Evolutionary conservation across 2,113 vertebrate genomes (phyloP).

Genomic region (Trematomus loennbergii): DNA sequence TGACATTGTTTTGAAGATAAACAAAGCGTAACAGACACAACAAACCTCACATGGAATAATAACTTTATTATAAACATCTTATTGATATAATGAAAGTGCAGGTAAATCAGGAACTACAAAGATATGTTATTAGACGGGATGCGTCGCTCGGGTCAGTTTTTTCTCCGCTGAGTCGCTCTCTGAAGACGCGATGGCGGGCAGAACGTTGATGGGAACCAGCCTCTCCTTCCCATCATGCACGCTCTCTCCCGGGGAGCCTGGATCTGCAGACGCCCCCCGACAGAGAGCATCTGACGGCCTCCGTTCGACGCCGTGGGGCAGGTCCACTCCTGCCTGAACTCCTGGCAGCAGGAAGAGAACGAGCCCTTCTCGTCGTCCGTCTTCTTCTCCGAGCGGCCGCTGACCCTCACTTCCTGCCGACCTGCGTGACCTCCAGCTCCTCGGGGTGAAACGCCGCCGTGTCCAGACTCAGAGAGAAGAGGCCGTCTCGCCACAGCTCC

Average conservation of each 20-base stretch:
- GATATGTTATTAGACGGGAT: background rate
- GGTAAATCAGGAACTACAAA: background rate
- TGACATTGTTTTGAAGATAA: too few relatives aligned
- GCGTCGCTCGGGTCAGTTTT: slow-evolving; percentile 26
- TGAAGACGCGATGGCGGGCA: slow-evolving; percentile 41
- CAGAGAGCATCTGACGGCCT: slow-evolving; percentile 81
- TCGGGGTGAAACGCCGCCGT: slow-evolving; percentile 77
- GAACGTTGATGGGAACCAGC: slow-evolving; percentile 79
- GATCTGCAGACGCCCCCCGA: slow-evolving; percentile 81
- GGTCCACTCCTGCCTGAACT: slow-evolving; percentile 85
- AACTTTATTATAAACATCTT: slow-evolving; percentile 4
- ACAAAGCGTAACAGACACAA: too few relatives aligned
- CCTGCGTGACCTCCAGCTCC: slow-evolving; percentile 84
- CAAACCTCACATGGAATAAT: background rate
- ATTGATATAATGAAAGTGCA: slow-evolving; percentile 24
- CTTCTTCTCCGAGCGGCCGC: slow-evolving; percentile 81
- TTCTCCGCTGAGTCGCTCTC: slow-evolving; percentile 34
- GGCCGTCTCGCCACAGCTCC: slow-evolving; percentile 50
- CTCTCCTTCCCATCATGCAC: slow-evolving; percentile 70
- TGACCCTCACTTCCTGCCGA: slow-evolving; percentile 83
- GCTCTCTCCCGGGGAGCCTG: slow-evolving; percentile 70
- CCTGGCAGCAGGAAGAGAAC: slow-evolving; percentile 78
- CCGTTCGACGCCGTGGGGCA: slow-evolving; percentile 78
- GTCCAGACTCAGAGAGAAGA: slow-evolving; percentile 82
- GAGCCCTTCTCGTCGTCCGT: slow-evolving; percentile 80